phyloP scores from a whole-genome alignment of 2,797 vertebrate species.

The Tapera naevia region DNA sequence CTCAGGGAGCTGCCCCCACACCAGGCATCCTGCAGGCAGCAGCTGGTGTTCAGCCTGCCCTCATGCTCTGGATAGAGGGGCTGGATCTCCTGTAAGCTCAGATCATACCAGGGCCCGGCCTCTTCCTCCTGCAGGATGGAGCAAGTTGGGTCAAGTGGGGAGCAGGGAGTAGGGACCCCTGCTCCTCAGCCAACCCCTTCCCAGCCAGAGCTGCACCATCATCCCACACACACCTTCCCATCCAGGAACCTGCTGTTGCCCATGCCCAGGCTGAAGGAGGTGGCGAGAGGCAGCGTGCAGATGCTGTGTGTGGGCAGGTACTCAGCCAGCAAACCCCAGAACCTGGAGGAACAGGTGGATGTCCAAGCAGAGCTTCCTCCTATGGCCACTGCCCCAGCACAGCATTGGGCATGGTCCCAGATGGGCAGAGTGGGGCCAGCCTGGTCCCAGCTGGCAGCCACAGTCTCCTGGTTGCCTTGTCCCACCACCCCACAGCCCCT shows the following conservation, averaged over 20 bases:
- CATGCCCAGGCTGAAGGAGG: slow-evolving; percentile 92
- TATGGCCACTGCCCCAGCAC: fast-evolving
- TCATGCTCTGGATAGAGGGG: slow-evolving; percentile 76
- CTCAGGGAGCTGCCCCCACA: slow-evolving; percentile 86
- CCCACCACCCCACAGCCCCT: fast-evolving
- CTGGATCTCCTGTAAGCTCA: slow-evolving; percentile 87
- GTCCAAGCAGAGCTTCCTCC: not conserved
- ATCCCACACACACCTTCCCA: slow-evolving; percentile 81
- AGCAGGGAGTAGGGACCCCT: fast-evolving
- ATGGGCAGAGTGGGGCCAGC: not conserved
- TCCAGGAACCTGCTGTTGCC: slow-evolving; percentile 83
- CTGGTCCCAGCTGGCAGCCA: not conserved
- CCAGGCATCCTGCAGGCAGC: slow-evolving; percentile 88
- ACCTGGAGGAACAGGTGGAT: slow-evolving; percentile 73
- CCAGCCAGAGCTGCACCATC: fast-evolving
- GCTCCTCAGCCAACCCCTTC: not conserved
- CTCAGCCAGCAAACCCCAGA: slow-evolving; percentile 85
- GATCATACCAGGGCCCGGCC: slow-evolving; percentile 85
- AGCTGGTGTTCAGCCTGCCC: slow-evolving; percentile 77
- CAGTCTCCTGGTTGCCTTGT: fast-evolving
- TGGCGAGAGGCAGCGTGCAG: slow-evolving; percentile 84
- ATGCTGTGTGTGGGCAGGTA: slow-evolving; percentile 83
- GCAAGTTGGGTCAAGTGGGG: not conserved
- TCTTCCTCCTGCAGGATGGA: slow-evolving; percentile 76
- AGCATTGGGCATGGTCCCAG: fast-evolving